Percentiles rank a stretch among this genome's conserved stretches.
Evolutionary conservation across 2,888 invertebrate genomes (phyloP).

Genomic region (Cheilosia vernalis): DNA sequence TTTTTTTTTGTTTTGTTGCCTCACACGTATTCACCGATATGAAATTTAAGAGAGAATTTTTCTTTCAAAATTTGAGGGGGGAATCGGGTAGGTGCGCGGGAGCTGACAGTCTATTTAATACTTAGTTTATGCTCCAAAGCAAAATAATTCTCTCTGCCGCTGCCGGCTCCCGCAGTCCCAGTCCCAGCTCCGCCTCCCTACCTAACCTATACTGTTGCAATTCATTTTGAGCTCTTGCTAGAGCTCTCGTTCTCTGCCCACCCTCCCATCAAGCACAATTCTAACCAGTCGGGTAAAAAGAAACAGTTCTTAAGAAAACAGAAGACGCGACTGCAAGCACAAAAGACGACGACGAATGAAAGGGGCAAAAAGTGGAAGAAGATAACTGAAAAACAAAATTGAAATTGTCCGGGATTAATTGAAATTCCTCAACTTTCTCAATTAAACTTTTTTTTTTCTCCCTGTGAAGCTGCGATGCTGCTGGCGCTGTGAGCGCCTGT

Average conservation of each 20-base stretch:
- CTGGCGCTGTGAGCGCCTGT: constrained; percentile 53
- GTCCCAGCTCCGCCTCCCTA: too few relatives aligned
- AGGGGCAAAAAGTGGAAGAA: constrained; percentile 24
- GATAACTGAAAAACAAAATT: constrained; percentile 72
- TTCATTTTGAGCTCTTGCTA: constrained; percentile 25
- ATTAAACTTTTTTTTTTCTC: constrained; percentile 81
- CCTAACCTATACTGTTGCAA: constrained; percentile 17
- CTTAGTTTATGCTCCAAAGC: too few relatives aligned
- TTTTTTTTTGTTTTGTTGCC: too few relatives aligned
- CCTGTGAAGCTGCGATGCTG: constrained; percentile 13
- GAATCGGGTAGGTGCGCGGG: too few relatives aligned
- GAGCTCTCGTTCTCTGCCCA: background rate
- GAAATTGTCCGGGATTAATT: constrained; percentile 82
- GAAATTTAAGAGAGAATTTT: too few relatives aligned
- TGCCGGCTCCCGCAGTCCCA: too few relatives aligned
- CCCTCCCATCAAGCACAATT: constrained; percentile 30
- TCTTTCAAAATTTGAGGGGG: too few relatives aligned
- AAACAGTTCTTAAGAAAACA: constrained; percentile 60
- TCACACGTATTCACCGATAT: too few relatives aligned
- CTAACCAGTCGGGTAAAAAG: constrained; percentile 17
- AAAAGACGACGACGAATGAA: constrained; percentile 14
- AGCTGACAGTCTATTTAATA: too few relatives aligned
- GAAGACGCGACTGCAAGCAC: constrained; percentile 23
- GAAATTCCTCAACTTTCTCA: constrained; percentile 83
- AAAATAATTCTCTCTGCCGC: constrained; percentile 10